Evolutionary conservation across 2,113 vertebrate genomes (phyloP).

Genomic region (Sceloporus tristichus): DNA sequence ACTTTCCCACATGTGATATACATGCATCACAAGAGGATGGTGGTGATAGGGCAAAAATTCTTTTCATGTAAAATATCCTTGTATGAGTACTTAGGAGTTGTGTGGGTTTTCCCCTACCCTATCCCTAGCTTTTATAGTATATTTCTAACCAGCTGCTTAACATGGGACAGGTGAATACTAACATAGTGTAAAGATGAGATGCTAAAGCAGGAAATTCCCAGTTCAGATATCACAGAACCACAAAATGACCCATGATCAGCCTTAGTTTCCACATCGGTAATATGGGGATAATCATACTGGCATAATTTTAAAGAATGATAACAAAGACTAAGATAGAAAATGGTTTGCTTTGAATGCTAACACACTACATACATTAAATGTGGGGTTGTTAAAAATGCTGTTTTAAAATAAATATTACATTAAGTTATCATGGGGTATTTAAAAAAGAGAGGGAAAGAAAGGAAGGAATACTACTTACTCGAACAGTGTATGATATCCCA

Average conservation of each 20-base stretch:
- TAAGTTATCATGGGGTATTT: not conserved
- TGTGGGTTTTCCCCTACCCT: not conserved
- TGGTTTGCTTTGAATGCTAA: not conserved
- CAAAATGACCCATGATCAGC: not conserved
- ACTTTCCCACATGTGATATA: not conserved
- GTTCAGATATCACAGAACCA: not conserved
- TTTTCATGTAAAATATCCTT: not conserved
- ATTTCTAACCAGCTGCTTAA: not conserved
- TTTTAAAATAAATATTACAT: not conserved
- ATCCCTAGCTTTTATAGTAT: not conserved
- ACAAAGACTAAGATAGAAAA: not conserved
- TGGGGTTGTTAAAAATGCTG: not conserved
- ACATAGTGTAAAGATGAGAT: not conserved
- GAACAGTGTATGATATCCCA: slow-evolving; percentile 74
- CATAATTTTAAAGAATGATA: not conserved
- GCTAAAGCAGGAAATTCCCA: too few species aligned
- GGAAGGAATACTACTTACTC: slow-evolving; percentile 74
- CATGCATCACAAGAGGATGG: not conserved
- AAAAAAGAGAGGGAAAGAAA: not conserved
- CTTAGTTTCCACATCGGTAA: not conserved
- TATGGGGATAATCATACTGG: too few species aligned
- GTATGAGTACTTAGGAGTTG: not conserved
- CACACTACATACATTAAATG: too few species aligned
- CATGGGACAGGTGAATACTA: not conserved
- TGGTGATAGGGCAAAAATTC: too few species aligned